phyloP scores from a whole-genome alignment of 1,140 invertebrate genomes.

The Aethina tumida region DNA sequence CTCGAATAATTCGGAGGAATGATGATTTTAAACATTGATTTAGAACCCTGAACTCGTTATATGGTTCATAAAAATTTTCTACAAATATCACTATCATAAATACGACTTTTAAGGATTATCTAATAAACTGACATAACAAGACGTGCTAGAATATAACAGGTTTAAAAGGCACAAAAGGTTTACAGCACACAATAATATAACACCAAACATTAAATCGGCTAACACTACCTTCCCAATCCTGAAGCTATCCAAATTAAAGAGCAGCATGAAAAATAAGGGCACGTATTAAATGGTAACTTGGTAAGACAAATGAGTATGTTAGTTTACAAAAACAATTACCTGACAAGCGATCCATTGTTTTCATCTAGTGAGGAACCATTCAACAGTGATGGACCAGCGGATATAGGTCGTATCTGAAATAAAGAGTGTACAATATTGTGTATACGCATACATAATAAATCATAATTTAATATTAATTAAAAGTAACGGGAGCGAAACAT shows the following conservation, averaged over 20 bases:
- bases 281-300: slow-evolving; percentile 17
- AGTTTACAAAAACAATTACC: too few relatives aligned
- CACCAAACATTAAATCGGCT: slow-evolving; percentile 55
- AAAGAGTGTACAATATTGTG: too few relatives aligned
- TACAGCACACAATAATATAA: slow-evolving; percentile 51
- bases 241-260: slow-evolving; percentile 40
- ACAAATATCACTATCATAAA: slow-evolving; percentile 11
- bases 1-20: too few relatives aligned
- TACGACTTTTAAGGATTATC: slow-evolving; percentile 7
- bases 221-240: slow-evolving; percentile 63
- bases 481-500: too few relatives aligned
- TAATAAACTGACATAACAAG: slow-evolving; percentile 12
- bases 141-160: slow-evolving; percentile 35
- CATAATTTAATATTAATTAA: too few relatives aligned
- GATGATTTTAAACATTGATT: too few relatives aligned
- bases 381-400: slow-evolving; percentile 44
- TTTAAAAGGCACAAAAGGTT: slow-evolving; percentile 54
- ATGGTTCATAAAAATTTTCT: too few relatives aligned
- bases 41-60: too few relatives aligned
- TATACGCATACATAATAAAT: too few relatives aligned
- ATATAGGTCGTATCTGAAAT: slow-evolving; percentile 57
- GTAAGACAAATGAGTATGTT: too few relatives aligned
- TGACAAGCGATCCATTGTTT: slow-evolving; percentile 44
- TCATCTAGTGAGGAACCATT: slow-evolving; percentile 42
- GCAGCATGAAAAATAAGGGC: slow-evolving; percentile 30